These are phyloP conservation scores for Drosophila recens DNA, from an alignment of 2,888 invertebrate genomes.

Conservation along the genomic window DNA sequence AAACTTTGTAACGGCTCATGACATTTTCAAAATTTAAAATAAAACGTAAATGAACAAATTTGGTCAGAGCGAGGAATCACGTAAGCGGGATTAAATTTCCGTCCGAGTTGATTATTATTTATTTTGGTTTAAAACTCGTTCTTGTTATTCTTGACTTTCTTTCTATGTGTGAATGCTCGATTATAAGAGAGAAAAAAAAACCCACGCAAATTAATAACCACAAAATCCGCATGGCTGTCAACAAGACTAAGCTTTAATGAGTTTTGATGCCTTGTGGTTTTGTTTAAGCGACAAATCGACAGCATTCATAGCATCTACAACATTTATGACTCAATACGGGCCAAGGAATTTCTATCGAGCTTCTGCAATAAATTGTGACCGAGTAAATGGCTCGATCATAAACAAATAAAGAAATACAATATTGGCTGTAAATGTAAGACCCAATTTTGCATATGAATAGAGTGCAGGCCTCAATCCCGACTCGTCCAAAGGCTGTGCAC, in stretches of 20 bases:
- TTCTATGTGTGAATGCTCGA: constrained; percentile 63
- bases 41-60: background rate
- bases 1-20: constrained; percentile 25
- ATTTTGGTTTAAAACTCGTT: constrained; percentile 52
- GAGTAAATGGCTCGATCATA: constrained; percentile 16
- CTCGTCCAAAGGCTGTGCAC: constrained; percentile 56
- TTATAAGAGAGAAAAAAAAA: constrained; percentile 48
- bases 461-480: constrained; percentile 46
- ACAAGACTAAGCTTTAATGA: constrained; percentile 55
- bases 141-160: constrained; percentile 69
- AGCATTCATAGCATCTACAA: constrained; percentile 29
- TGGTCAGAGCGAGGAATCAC: constrained; percentile 5
- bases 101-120: constrained; percentile 4
- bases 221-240: constrained; percentile 39
- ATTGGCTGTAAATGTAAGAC: constrained; percentile 28
- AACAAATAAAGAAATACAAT: constrained; percentile 6
- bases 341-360: constrained; percentile 35
- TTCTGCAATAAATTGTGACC: constrained; percentile 29
- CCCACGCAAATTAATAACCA: constrained; percentile 61
- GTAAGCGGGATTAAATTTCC: constrained; percentile 24
- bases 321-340: constrained; percentile 45
- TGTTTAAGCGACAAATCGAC: constrained; percentile 45
- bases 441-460: constrained; percentile 53
- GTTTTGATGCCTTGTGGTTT: constrained; percentile 50
- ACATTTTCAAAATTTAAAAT: constrained; percentile 9